Percentiles rank a stretch among this genome's conserved stretches.
phyloP scores from a whole-genome alignment of 1,140 invertebrate genomes.

The Hydropsyche tenuis region DNA sequence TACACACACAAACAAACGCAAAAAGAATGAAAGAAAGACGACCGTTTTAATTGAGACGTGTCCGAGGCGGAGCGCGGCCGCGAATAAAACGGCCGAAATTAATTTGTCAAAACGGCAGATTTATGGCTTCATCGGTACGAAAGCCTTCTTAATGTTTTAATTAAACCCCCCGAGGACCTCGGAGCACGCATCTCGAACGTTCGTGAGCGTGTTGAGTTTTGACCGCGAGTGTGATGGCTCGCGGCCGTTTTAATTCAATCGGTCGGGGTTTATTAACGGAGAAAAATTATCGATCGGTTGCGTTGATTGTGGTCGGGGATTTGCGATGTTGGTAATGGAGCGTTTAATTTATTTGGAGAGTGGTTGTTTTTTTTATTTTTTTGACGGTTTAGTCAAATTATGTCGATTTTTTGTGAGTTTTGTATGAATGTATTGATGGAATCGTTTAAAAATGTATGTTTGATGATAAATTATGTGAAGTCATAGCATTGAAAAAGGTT shows the following conservation, averaged over 20 bases:
- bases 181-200: not conserved
- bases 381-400: too few relatives aligned
- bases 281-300: not conserved
- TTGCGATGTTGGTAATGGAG: too few relatives aligned
- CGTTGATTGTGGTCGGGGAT: too few relatives aligned
- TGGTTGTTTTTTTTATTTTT: too few relatives aligned
- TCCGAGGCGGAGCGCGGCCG: conserved; percentile 25
- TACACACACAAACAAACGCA: too few relatives aligned
- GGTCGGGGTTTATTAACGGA: not conserved
- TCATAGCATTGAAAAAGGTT: too few relatives aligned
- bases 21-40: too few relatives aligned
- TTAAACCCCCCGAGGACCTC: conserved; percentile 35
- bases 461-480: too few relatives aligned
- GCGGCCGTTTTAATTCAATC: conserved; percentile 1
- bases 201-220: not conserved
- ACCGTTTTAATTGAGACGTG: conserved; percentile 34
- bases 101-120: conserved; percentile 49
- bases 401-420: too few relatives aligned
- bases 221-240: not conserved
- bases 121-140: conserved; percentile 50
- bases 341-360: too few relatives aligned
- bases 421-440: too few relatives aligned
- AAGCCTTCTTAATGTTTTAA: conserved; percentile 50
- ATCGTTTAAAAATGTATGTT: too few relatives aligned
- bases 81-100: conserved; percentile 43